Conservation (phyloP, 2,113 vertebrate genomes). For the Eudyptes chrysolophus region DNA sequence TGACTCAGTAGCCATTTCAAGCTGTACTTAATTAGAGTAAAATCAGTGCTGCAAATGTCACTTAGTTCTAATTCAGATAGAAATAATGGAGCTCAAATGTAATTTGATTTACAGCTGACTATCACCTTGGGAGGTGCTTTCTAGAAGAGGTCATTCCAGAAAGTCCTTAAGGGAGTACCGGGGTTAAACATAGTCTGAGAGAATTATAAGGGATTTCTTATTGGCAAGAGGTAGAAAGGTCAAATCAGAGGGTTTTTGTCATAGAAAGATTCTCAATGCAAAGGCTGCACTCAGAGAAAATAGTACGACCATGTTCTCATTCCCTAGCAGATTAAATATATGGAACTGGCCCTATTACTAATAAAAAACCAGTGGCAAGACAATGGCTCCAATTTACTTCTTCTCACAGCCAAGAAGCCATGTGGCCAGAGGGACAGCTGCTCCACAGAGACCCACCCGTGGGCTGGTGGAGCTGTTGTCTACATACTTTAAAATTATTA, state of each 20-base stretch:
- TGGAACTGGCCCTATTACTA: neutral
- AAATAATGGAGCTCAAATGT: neutral
- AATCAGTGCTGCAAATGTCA: neutral
- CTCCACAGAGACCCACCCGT: neutral
- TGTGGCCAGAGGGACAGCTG: neutral
- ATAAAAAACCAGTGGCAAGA: neutral
- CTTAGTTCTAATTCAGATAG: neutral
- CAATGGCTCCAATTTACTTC: neutral
- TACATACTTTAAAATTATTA: neutral
- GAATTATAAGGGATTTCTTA: neutral
- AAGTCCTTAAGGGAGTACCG: neutral
- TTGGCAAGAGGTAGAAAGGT: neutral
- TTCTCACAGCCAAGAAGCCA: neutral
- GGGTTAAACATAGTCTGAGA: neutral
- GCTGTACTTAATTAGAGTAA: conserved; percentile 10
- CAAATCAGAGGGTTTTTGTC: neutral
- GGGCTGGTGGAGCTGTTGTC: neutral
- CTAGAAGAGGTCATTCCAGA: neutral
- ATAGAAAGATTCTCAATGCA: neutral
- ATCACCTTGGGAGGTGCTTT: neutral
- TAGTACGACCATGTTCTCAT: neutral
- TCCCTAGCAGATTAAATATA: neutral
- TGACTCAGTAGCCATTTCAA: neutral
- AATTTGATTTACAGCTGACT: neutral
- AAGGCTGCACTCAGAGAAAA: neutral